These are phyloP conservation scores for Papio anubis DNA, from an alignment of 2,113 vertebrate species.

Conservation along the genomic window DNA sequence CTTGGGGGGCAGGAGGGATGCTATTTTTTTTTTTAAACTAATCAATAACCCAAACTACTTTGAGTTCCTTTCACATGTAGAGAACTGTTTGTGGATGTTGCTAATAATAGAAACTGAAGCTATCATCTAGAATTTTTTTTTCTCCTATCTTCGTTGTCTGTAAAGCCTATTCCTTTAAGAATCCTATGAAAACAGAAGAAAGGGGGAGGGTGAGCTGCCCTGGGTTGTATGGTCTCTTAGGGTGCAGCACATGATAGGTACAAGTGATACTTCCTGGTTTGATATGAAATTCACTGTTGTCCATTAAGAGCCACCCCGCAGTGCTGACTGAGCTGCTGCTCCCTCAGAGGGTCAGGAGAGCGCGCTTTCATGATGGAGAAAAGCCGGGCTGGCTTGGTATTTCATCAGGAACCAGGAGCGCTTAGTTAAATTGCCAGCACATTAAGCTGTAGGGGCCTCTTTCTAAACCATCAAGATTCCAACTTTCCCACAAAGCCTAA, in stretches of 20 bases:
- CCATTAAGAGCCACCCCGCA: neutral
- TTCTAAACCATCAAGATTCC: constrained; percentile 58
- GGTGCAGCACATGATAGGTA: neutral
- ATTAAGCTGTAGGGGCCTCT: constrained; percentile 59
- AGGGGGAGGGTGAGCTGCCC: neutral
- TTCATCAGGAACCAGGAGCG: constrained; percentile 13
- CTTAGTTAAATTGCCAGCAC: neutral
- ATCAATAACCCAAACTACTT: neutral
- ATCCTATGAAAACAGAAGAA: neutral
- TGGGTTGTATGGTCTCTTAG: neutral
- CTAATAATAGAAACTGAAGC: neutral
- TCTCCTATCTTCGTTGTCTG: neutral
- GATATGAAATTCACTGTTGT: neutral
- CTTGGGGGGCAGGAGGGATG: neutral
- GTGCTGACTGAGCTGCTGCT: neutral
- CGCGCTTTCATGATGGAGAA: neutral
- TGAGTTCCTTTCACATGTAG: neutral
- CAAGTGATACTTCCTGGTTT: neutral
- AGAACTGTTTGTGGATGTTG: neutral
- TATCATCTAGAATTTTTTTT: constrained; percentile 29
- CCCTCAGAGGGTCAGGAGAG: neutral
- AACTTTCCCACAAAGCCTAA: constrained; percentile 49
- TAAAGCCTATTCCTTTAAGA: neutral
- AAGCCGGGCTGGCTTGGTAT: neutral
- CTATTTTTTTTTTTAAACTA: neutral